Evolutionary conservation across 2,113 vertebrate species (phyloP).

Genomic region (Accipiter virgatus): DNA sequence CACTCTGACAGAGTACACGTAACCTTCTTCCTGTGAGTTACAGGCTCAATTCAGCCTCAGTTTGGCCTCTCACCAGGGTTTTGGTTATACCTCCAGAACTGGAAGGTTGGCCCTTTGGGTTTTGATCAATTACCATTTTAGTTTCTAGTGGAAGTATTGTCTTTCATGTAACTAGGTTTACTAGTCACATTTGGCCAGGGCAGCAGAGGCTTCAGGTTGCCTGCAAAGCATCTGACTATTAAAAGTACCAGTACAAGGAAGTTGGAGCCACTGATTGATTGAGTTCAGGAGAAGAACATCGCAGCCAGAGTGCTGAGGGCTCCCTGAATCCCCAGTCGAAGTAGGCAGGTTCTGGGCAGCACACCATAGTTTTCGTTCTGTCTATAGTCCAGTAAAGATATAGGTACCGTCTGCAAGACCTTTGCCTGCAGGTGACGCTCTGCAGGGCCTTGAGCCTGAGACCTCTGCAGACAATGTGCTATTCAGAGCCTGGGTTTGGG

Average conservation of each 20-base stretch:
- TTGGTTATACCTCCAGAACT: neutral
- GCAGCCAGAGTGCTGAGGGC: neutral
- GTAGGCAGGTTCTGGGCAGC: neutral
- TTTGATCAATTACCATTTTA: neutral
- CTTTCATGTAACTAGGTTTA: neutral
- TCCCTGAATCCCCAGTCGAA: neutral
- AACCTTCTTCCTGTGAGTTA: neutral
- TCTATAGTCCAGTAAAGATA: neutral
- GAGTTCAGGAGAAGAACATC: neutral
- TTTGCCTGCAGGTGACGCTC: neutral
- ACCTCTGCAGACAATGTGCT: neutral
- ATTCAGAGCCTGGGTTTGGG: neutral
- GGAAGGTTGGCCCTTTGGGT: neutral
- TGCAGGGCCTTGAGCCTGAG: neutral
- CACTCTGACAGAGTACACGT: fast-evolving
- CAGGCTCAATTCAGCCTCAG: neutral
- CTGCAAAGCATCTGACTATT: neutral
- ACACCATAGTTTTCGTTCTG: fast-evolving
- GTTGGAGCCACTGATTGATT: neutral
- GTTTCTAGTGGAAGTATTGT: neutral
- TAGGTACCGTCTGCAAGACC: neutral
- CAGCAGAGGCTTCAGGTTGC: neutral
- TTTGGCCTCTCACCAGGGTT: neutral
- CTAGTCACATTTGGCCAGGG: neutral
- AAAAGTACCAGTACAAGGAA: neutral